Percentiles rank a stretch among this genome's conserved stretches.
Evolutionary conservation across 2,113 vertebrate genomes (phyloP).

Genomic region (Panthera tigris): DNA sequence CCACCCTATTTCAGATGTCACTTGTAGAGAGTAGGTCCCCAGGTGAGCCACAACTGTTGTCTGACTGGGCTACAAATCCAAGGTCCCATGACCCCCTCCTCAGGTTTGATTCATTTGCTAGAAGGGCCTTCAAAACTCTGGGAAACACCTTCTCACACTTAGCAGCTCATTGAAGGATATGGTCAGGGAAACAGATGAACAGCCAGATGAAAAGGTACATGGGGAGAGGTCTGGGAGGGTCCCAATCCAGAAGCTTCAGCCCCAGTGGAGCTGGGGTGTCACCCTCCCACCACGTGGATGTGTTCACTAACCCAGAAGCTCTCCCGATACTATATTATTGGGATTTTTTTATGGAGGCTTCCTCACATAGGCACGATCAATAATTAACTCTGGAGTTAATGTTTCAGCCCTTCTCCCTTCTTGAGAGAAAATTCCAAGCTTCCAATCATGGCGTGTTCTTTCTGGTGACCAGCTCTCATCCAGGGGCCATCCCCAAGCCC

Average conservation of each 20-base stretch:
- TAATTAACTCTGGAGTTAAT: background rate
- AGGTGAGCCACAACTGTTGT: no score
- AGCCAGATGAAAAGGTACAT: background rate
- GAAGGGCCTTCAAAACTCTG: background rate
- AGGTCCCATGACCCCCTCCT: no score
- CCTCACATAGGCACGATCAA: background rate
- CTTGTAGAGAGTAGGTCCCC: no score
- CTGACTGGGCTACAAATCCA: no score
- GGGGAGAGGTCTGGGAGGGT: background rate
- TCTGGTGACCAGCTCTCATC: background rate
- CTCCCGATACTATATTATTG: no score
- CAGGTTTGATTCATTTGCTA: no score
- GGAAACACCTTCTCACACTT: rapidly evolving
- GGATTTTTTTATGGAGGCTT: background rate
- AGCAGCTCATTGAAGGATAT: background rate
- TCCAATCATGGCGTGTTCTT: background rate
- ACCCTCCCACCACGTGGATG: no score
- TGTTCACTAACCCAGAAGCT: no score
- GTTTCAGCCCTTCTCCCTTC: background rate
- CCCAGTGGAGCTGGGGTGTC: no score
- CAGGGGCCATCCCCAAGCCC: background rate
- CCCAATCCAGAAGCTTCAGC: background rate
- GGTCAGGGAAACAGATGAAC: no score
- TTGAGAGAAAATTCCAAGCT: background rate
- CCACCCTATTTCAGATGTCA: no score